Conservation (phyloP, 2,113 vertebrate genomes). For the Synodontis membranacea region DNA sequence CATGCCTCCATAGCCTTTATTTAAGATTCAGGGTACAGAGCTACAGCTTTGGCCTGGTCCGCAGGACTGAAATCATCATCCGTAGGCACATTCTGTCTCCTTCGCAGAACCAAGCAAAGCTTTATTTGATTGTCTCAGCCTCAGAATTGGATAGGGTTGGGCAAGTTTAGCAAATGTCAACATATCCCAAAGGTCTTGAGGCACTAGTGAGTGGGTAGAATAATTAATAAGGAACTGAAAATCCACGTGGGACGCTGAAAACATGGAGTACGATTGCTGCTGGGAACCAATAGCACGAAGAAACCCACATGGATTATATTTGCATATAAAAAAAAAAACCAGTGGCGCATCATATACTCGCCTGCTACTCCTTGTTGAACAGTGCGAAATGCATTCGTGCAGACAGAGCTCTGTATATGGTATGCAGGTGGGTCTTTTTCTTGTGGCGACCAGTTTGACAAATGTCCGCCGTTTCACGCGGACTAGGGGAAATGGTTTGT, state of each 20-base stretch:
- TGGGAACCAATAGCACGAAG: constrained; percentile 11
- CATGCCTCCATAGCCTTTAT: constrained; percentile 68
- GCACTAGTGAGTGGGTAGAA: constrained; percentile 45
- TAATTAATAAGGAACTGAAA: constrained; percentile 50
- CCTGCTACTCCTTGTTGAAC: background rate
- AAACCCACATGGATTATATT: background rate
- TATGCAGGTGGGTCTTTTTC: background rate
- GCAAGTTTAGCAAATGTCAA: constrained; percentile 55
- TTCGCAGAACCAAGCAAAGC: constrained; percentile 56
- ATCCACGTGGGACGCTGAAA: constrained; percentile 31
- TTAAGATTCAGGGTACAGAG: constrained; percentile 68
- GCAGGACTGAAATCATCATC: constrained; percentile 63
- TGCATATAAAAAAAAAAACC: constrained; percentile 22
- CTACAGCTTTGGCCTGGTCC: constrained; percentile 62
- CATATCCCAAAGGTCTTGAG: constrained; percentile 51
- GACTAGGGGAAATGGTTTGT: constrained; percentile 57
- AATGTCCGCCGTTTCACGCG: constrained; percentile 52
- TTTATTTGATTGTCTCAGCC: constrained; percentile 62
- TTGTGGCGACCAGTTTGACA: constrained; percentile 44
- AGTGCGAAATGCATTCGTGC: background rate
- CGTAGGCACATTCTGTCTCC: constrained; percentile 56
- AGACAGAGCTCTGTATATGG: background rate
- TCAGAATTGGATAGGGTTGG: constrained; percentile 52
- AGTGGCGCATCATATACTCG: background rate
- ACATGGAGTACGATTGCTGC: background rate